Conservation (phyloP, 2,797 vertebrate species). For the Sylvia borin region DNA sequence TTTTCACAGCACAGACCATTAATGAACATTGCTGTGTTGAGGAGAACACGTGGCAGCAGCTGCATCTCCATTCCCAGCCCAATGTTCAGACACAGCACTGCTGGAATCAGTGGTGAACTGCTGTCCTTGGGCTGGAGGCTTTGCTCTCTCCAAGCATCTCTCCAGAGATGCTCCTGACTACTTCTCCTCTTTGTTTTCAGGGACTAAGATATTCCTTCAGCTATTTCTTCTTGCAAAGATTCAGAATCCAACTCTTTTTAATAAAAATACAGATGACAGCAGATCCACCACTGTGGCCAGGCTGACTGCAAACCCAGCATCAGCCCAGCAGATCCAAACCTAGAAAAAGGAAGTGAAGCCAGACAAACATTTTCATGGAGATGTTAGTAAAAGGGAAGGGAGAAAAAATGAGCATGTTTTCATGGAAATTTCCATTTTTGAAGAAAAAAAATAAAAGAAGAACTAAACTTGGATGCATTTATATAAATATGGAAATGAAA, state of each 20-base stretch:
- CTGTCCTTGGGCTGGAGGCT: neutral
- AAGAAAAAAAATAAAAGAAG: slow-evolving; percentile 16
- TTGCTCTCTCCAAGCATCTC: neutral
- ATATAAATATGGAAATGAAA: slow-evolving; percentile 66
- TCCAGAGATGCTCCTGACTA: neutral
- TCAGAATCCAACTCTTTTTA: neutral
- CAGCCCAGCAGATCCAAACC: neutral
- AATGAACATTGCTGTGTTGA: neutral
- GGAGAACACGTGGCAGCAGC: neutral
- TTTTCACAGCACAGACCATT: neutral
- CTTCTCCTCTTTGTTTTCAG: neutral
- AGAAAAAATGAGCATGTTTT: neutral
- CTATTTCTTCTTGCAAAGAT: neutral
- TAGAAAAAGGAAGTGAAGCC: neutral
- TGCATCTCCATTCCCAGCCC: neutral
- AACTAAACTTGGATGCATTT: slow-evolving; percentile 48
- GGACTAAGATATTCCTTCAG: neutral
- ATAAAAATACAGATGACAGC: neutral
- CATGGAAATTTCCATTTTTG: slow-evolving; percentile 63
- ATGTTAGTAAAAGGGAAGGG: neutral
- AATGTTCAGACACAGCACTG: neutral
- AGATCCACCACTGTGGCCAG: neutral
- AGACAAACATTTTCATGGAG: neutral
- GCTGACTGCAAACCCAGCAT: neutral
- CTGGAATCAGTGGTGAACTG: neutral